phyloP scores from a whole-genome alignment of 2,797 vertebrate species.

The Ctenopoma multispine region DNA sequence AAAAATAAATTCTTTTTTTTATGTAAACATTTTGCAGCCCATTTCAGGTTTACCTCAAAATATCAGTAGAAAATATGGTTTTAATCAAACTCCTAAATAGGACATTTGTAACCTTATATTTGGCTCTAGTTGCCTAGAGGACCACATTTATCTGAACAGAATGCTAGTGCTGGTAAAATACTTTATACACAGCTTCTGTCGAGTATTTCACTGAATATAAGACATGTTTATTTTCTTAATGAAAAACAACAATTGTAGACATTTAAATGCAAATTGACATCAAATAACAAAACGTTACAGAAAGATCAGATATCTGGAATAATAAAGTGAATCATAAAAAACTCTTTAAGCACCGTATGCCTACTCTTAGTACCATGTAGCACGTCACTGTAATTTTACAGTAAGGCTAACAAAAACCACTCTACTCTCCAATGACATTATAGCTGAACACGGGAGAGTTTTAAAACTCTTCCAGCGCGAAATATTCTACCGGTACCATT shows the following conservation, averaged over 20 bases:
- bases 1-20: slow-evolving; percentile 19
- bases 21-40: background rate
- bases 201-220: too few relatives aligned
- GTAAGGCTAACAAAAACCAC: background rate
- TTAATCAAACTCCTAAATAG: too few relatives aligned
- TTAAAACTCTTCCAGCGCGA: slow-evolving; percentile 49
- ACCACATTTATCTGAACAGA: background rate
- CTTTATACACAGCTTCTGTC: too few relatives aligned
- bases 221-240: background rate
- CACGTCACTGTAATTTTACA: too few relatives aligned
- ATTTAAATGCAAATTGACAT: background rate
- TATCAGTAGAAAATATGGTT: background rate
- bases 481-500: slow-evolving; percentile 54
- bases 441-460: slow-evolving; percentile 12
- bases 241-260: background rate
- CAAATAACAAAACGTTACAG: too few relatives aligned
- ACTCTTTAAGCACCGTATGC: background rate
- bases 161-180: too few relatives aligned
- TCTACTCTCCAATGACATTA: background rate
- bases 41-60: background rate
- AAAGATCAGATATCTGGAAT: too few relatives aligned
- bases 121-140: background rate
- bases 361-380: too few relatives aligned
- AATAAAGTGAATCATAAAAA: background rate
- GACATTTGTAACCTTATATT: too few relatives aligned